Conservation (phyloP, 2,797 vertebrate species). For the Pempheris klunzingeri region DNA sequence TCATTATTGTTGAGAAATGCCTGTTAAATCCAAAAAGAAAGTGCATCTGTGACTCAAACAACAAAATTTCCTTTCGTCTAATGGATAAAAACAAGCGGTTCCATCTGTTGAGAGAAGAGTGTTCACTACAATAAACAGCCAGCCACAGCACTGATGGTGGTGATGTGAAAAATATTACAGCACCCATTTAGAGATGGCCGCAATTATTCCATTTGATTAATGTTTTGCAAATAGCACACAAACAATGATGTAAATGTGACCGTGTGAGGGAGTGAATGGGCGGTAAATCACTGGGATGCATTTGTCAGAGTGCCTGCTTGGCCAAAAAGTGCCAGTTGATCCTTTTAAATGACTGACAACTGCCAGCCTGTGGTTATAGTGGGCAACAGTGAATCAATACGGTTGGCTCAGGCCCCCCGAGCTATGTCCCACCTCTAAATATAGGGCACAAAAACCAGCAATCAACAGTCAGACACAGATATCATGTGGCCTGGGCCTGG, state of each 20-base stretch:
- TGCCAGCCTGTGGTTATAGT: constrained; percentile 53
- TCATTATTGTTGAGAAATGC: background rate
- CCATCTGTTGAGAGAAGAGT: background rate
- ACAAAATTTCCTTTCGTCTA: background rate
- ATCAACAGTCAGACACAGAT: constrained; percentile 41
- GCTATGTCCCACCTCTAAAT: constrained; percentile 68
- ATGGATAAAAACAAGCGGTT: background rate
- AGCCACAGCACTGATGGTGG: background rate
- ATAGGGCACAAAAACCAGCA: constrained; percentile 65
- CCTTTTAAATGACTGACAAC: constrained; percentile 65
- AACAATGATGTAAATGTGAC: constrained; percentile 13
- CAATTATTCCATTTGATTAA: constrained; percentile 32
- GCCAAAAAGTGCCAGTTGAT: constrained; percentile 60
- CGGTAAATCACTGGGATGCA: constrained; percentile 42
- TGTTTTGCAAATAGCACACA: constrained; percentile 3
- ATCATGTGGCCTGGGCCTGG: constrained; percentile 37
- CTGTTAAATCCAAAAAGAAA: background rate
- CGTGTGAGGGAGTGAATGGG: constrained; percentile 13
- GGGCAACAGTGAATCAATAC: constrained; percentile 69
- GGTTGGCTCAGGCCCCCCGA: constrained; percentile 37
- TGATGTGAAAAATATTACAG: background rate
- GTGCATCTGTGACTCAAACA: background rate
- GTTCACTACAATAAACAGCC: constrained; percentile 2
- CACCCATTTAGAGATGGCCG: constrained; percentile 1
- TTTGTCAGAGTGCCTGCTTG: constrained; percentile 31